These are phyloP conservation scores for Nothoprocta pentlandii DNA, from an alignment of 2,113 vertebrate species.

Conservation along the genomic window DNA sequence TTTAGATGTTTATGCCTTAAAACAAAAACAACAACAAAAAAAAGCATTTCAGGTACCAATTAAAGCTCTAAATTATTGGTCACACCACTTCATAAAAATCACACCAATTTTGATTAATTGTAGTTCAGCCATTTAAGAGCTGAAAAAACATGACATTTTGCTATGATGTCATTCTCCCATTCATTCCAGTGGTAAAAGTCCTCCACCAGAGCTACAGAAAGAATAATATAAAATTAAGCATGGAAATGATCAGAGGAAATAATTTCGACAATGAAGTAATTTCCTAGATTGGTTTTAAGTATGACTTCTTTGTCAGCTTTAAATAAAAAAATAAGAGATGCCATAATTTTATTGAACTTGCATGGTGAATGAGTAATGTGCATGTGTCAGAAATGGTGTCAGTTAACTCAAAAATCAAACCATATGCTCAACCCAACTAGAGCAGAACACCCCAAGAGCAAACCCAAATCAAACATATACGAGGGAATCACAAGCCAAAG, in stretches of 20 bases:
- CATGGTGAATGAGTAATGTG: slow-evolving; percentile 64
- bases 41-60: slow-evolving; percentile 41
- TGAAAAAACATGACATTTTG: slow-evolving; percentile 65
- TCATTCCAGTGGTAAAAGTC: slow-evolving; percentile 62
- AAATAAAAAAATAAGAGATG: slow-evolving; percentile 64
- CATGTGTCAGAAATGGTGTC: slow-evolving; percentile 60
- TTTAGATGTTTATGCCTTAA: neutral
- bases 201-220: slow-evolving; percentile 47
- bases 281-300: slow-evolving; percentile 71
- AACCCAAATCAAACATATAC: slow-evolving; percentile 51
- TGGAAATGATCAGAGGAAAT: slow-evolving; percentile 73
- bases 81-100: slow-evolving; percentile 73
- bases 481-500: neutral
- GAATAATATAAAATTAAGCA: slow-evolving; percentile 69
- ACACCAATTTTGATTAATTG: slow-evolving; percentile 72
- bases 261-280: slow-evolving; percentile 76
- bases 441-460: slow-evolving; percentile 33
- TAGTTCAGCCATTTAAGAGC: slow-evolving; percentile 60
- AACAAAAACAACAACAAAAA: neutral
- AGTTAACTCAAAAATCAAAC: slow-evolving; percentile 67
- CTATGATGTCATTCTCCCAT: slow-evolving; percentile 73
- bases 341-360: slow-evolving; percentile 66
- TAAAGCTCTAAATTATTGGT: slow-evolving; percentile 68
- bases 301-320: slow-evolving; percentile 70
- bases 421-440: slow-evolving; percentile 34